Base-by-base conservation (phyloP, 2,797 vertebrate species). In the Buphagus erythrorhynchus region DNA sequence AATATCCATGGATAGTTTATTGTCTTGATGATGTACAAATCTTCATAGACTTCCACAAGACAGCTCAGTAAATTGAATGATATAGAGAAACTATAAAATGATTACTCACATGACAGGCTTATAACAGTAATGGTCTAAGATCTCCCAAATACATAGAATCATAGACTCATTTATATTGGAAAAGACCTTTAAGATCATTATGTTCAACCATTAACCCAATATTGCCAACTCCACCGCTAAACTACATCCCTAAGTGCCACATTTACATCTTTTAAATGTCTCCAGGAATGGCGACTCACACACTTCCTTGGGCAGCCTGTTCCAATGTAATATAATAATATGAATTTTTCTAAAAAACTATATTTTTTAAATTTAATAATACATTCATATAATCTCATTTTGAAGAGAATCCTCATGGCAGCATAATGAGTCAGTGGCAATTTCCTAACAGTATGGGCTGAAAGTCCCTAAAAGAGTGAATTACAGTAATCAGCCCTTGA, bases 401-500 rank as follows among this genome's bases (percentile, higher is more conserved):
- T 82, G n/a, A 93, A 94, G 81, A 90, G 79, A 95, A 96, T 87
- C 51, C 51, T 91, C 93, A 75, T 61, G 21, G 69, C 69, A 97
- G 92, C 77, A 85, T 95, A 97, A 97, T 92, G 46, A 83, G 92
- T 96, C 95, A 82, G 88, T 83, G 85, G 95, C 73, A 94, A 76
- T 96, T 95, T 97, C 65, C 68, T 91, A 94, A 84, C 69, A 66
- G 91, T 76, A 87, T 79, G 94, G 79, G 93, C 91, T 94, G 81
- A 93, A 97, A 97, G 95, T 95, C 81, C 90, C 87, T 13, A 62
- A 72, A 97, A 76, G 73, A 94, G 52, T 90, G 95, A 98, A 98
- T 97, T 97, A 97, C 89, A 96, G 96, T 97, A 96, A 98, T 98
- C 96, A 97, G 93, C 67, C 85, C 83, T 80, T 88, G 49, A 49